Base-by-base conservation (phyloP, 2,888 invertebrate species). In the Apamea monoglypha region DNA sequence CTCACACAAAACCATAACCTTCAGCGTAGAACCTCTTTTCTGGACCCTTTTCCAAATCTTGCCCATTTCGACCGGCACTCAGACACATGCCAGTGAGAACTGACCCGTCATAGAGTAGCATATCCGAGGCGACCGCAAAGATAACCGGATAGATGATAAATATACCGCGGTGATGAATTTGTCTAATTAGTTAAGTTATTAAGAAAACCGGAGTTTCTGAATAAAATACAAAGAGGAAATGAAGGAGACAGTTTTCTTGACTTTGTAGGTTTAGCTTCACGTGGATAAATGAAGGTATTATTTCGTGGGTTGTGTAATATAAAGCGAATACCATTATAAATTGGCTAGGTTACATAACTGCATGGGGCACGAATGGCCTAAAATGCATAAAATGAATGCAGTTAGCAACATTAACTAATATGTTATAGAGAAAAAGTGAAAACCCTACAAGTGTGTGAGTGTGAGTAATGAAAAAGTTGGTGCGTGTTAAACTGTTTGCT, bases 1-100 rank as follows among this genome's bases (percentile, higher is more conserved):
- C 95, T 94, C 83, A 95, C 95, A 92, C 44, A 95, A 88, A 76
- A 94, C 85, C 90, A 94, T 91, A 68, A 93, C 92, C 81, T 91
- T 82, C 25, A 89, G 80, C 0, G 87, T 82, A 76, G 82, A 80
- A 4, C 91, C 83, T 61, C 91, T 90, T 84, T 91, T 94, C 85
- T 92, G 94, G 47, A 94, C 87, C 40, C 83, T 77, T 89, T 94
- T 93, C 95, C 94, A 95, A 83, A 90, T 85, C 85, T 90, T 92
- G 50, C 78, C 82, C 86, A 92, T 92, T 82, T 88, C 80, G 75
- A 81, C 59, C 10, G 72, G 32, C 66, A 85, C 85, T 56, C 70
- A 12, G 5, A 16, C 71, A 75, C 81, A 68, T 76, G 75, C 76
- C 83, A 56, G 21, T 69, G 72, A 72, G 1, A 67, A 86, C 77